Evolutionary conservation across 2,888 invertebrate genomes (phyloP).

Genomic region (Myathropa florea): DNA sequence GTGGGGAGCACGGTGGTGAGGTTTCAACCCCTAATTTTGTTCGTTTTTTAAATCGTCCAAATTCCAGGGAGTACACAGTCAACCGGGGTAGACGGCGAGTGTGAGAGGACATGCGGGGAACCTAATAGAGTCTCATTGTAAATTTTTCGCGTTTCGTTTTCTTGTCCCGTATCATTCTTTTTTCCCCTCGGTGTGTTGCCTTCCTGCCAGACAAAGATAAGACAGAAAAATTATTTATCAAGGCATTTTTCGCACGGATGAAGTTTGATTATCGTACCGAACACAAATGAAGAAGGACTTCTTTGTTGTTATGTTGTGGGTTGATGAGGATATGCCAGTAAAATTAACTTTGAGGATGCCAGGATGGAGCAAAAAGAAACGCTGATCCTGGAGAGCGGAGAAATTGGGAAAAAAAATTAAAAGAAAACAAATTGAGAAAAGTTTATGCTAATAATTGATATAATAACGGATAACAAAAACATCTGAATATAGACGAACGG

Average conservation of each 20-base stretch:
- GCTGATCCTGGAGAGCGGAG: slow-evolving; percentile 35
- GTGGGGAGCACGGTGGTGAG: slow-evolving; percentile 1
- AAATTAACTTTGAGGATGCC: slow-evolving; percentile 46
- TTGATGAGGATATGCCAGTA: slow-evolving; percentile 21
- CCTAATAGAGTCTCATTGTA: slow-evolving; percentile 48
- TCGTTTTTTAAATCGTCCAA: slow-evolving; percentile 31
- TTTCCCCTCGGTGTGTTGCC: neutral
- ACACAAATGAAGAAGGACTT: slow-evolving; percentile 51
- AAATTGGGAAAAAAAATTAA: slow-evolving; percentile 24
- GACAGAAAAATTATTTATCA: slow-evolving; percentile 60
- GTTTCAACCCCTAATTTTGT: slow-evolving; percentile 41
- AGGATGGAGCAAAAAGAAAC: slow-evolving; percentile 14
- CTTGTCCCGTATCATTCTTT: neutral
- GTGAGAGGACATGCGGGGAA: slow-evolving; percentile 22
- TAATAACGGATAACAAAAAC: slow-evolving; percentile 41
- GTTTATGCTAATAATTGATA: slow-evolving; percentile 67
- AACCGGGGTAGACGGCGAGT: neutral
- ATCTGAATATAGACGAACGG: slow-evolving; percentile 27
- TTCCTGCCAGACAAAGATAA: slow-evolving; percentile 63
- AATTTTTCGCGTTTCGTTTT: slow-evolving; percentile 33
- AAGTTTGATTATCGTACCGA: slow-evolving; percentile 64
- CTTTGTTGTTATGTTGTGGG: slow-evolving; percentile 34
- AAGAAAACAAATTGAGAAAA: slow-evolving; percentile 63
- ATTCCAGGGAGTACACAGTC: too few relatives aligned
- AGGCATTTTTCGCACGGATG: slow-evolving; percentile 69